Evolutionary conservation across 2,888 invertebrate genomes (phyloP).

Genomic region (Meiosimyza platycephala): DNA sequence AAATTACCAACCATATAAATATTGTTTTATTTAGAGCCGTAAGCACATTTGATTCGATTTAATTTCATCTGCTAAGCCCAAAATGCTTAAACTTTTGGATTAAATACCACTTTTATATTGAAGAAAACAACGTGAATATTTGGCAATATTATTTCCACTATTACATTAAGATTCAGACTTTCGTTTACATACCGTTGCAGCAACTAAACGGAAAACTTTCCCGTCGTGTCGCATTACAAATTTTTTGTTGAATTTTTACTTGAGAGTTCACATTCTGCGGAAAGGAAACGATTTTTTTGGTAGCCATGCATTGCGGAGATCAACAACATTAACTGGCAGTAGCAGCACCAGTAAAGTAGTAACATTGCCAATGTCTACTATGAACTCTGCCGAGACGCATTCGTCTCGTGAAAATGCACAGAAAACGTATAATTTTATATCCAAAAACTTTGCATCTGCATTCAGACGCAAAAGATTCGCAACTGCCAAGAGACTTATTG

Average conservation of each 20-base stretch:
- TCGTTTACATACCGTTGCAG: neutral
- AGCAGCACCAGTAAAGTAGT: conserved; percentile 9
- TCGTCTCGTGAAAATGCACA: neutral
- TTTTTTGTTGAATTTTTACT: neutral
- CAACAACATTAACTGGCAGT: conserved; percentile 3
- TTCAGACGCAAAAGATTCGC: conserved; percentile 17
- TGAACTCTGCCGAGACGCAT: conserved; percentile 1
- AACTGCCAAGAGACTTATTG: conserved; percentile 19
- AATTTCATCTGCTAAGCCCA: no score
- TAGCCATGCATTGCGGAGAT: conserved; percentile 1
- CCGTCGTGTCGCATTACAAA: conserved; percentile 33
- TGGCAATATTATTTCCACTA: no score
- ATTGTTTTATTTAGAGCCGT: no score
- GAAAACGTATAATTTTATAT: conserved; percentile 2
- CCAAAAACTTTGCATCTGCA: conserved; percentile 24
- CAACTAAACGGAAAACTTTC: conserved; percentile 38
- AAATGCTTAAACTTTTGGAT: no score
- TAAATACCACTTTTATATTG: no score
- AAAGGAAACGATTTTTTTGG: conserved; percentile 15
- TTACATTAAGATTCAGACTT: no score
- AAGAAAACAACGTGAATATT: no score
- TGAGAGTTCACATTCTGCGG: conserved; percentile 21
- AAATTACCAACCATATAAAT: no score
- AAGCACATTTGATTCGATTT: no score
- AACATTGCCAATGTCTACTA: conserved; percentile 11